Base-by-base conservation (phyloP, 2,113 vertebrate genomes). In the Vimba vimba region DNA sequence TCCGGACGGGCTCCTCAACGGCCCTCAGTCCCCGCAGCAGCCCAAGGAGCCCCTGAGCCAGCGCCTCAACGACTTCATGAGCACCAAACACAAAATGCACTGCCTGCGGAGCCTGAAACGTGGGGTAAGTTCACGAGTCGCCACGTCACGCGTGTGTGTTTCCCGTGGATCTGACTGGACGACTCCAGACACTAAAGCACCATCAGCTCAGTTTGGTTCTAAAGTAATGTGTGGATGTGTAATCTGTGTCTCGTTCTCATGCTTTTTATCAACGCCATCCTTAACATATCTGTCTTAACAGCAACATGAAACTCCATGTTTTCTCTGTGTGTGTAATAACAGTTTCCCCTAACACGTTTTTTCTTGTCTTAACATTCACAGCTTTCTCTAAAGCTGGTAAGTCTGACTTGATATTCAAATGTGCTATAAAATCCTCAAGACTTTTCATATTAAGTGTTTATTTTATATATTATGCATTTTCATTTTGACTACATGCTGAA, bases 341-440 rank as follows among this genome's bases (percentile, higher is more conserved):
- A 6, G 1, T 27, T n/a, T 47, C n/a, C 17, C 11, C 64, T 82
- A 83, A 83, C 68, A 59, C 4, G 8, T 59, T 33, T 73, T 52
- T 73, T 73, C 47, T 83, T 90, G 86, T 78, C 83, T 84, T 89
- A 83, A 83, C 69, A 90, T 84, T 76, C 87, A 93, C 96, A 99
- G 97, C 97, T 99, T 94, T 99, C 98, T 91, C 97, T 99, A 92
- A 99, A 97, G 95, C 95, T 99, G 97, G 97, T 99, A 95, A 98
- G 97, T 96, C 95, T 90, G 80, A 91, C 84, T 85, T 81, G 77
- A 89, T 85, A 88, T 60, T 87, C 25, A 86, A 43, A 86, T 57
- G 19, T 60, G 60, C 59, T 39, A 15, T 12, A 50, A 11, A 69
- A 79, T 62, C 73, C 45, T 55, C 4, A 12, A 64, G 8, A 43